Base-by-base conservation (phyloP, 1,140 invertebrate species). In the Brachionus calyciflorus region DNA sequence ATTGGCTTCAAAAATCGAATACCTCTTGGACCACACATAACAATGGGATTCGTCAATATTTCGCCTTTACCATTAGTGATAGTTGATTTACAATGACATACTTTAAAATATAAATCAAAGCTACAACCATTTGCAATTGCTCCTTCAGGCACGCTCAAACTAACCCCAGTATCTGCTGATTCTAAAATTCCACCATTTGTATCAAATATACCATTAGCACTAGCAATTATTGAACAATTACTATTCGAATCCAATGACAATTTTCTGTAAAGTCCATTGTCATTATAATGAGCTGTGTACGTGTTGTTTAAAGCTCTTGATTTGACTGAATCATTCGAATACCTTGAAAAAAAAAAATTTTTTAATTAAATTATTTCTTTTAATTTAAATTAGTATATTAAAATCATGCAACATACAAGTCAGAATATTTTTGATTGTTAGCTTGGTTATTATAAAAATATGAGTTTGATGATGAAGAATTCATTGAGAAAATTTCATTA, bases 61-160 rank as follows among this genome's bases (percentile, higher is more conserved):
- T 95, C 93, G 89, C 93, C 93, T 94, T 83, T 76, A 24, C 51
- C 41, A 46, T 63, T 60, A 2, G 44, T 48, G 40, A 57, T 76
- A 24, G 41, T 44, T 14, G 24, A 81, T 82, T 85, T 89, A 92
- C 91, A 91, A 73, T 86, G 82, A 81, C 88, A 88, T 78, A 96
- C 93, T 83, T 93, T 93, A 87, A 96, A 94, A 89, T 94, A 96
- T 81, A 96, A 91, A 85, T 95, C 92, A 87, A 95, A 92, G 79
- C 89, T 88, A 78, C 89, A 88, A 48, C 91, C 91, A 19, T 88
- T 87, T 55, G 90, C 88, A 78, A 96, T 89, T 33, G 94, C 93
- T 77, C 91, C 91, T 73, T 90, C 88, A 46, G 94, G 94, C 81
- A 96, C 92, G 79, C 91, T 88, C 76, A 96, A 85, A 65, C 90